These are phyloP conservation scores for Dromiciops gliroides DNA, from an alignment of 2,113 vertebrate species.

Conservation along the genomic window DNA sequence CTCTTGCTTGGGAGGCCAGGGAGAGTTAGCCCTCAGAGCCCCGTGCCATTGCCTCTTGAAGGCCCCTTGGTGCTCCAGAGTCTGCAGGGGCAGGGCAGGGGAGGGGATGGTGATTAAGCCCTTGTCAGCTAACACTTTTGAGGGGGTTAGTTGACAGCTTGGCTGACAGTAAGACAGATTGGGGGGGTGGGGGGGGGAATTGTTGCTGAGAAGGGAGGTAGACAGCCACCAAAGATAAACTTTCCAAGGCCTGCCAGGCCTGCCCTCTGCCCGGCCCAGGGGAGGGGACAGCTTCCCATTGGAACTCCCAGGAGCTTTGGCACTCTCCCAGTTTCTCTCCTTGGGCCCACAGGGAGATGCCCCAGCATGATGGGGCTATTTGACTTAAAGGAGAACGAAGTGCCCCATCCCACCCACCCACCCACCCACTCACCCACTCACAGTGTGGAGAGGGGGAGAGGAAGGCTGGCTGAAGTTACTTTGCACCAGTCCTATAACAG, in stretches of 20 bases:
- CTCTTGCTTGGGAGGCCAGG: background rate
- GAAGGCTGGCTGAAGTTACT: constrained; percentile 34
- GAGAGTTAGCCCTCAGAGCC: constrained; percentile 57
- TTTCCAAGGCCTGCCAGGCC: background rate
- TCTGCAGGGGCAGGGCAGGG: background rate
- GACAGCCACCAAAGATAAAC: background rate
- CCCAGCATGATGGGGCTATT: background rate
- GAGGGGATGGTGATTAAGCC: constrained; percentile 48
- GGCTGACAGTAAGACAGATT: constrained; percentile 13
- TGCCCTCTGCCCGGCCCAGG: background rate
- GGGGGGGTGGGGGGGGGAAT: background rate
- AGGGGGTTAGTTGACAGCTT: constrained; percentile 52
- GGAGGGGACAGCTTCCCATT: constrained; percentile 36
- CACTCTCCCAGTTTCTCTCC: background rate
- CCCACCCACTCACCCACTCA: background rate
- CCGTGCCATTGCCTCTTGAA: background rate
- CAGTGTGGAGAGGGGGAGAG: background rate
- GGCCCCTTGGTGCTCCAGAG: background rate
- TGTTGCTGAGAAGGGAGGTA: background rate
- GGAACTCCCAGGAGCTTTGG: background rate
- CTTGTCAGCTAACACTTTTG: background rate
- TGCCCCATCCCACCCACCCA: background rate
- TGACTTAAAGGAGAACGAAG: constrained; percentile 2
- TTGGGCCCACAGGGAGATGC: background rate
- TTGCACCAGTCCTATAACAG: constrained; percentile 37